Evolutionary conservation across 2,888 invertebrate species (phyloP).

Genomic region (Coremacera marginata): DNA sequence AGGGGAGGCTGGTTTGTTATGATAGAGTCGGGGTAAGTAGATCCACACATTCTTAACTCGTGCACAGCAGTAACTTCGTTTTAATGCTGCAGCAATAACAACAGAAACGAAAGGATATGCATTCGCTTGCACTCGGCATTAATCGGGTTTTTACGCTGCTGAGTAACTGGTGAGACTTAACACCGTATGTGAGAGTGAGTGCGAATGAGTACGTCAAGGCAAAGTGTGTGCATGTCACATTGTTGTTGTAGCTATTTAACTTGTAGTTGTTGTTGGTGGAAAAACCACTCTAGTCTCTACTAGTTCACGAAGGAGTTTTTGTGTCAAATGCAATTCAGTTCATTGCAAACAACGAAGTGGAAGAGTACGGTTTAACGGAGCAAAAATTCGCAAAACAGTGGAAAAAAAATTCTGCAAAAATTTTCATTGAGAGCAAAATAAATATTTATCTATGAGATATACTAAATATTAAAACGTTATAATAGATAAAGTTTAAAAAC

Average conservation of each 20-base stretch:
- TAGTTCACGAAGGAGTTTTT: slow-evolving; percentile 27
- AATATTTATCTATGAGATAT: slow-evolving; percentile 2
- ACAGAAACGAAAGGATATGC: slow-evolving; percentile 20
- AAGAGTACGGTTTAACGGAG: slow-evolving; percentile 54
- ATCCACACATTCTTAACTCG: not conserved
- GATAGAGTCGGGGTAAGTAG: not conserved
- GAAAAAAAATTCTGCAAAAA: not conserved
- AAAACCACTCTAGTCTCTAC: slow-evolving; percentile 14
- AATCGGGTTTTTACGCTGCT: slow-evolving; percentile 29
- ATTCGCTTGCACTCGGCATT: slow-evolving; percentile 25
- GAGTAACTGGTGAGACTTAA: slow-evolving; percentile 2
- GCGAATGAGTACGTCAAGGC: not conserved
- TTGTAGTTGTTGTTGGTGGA: slow-evolving; percentile 6
- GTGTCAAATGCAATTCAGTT: slow-evolving; percentile 54
- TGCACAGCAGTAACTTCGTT: slow-evolving; percentile 26
- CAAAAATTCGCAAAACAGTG: slow-evolving; percentile 25
- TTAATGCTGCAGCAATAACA: not conserved
- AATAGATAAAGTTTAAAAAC: slow-evolving; percentile 11
- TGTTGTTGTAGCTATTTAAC: slow-evolving; percentile 10
- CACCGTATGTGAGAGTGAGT: not conserved
- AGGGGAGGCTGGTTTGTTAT: not conserved
- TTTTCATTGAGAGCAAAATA: slow-evolving; percentile 8
- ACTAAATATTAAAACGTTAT: not conserved
- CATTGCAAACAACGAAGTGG: slow-evolving; percentile 62
- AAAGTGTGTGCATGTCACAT: not conserved